Evolutionary conservation across 2,113 vertebrate species (phyloP).

Genomic region (Agelaius tricolor): DNA sequence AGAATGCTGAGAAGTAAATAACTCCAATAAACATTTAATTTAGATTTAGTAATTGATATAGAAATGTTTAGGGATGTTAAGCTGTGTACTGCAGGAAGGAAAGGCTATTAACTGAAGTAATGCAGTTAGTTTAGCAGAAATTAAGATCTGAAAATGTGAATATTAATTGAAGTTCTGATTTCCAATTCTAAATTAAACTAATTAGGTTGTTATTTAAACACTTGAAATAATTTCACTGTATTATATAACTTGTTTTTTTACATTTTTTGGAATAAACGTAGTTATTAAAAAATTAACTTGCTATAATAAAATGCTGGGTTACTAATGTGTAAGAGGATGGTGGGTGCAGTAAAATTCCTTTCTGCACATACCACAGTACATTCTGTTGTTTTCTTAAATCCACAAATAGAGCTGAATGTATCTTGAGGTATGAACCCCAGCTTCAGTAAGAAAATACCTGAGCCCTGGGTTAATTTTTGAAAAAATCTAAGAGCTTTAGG

Average conservation of each 20-base stretch:
- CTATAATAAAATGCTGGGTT: not conserved
- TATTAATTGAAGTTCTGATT: slow-evolving; percentile 53
- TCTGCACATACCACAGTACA: not conserved
- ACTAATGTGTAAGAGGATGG: not conserved
- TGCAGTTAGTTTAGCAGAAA: slow-evolving; percentile 18
- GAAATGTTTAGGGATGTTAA: slow-evolving; percentile 41
- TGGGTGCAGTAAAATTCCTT: not conserved
- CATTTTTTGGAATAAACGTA: not conserved
- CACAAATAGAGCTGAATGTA: not conserved
- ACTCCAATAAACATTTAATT: slow-evolving; percentile 63
- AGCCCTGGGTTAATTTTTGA: not conserved
- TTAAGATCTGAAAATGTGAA: slow-evolving; percentile 34
- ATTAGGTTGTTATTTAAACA: slow-evolving; percentile 22
- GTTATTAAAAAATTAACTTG: not conserved
- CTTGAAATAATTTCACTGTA: not conserved
- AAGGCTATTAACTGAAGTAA: slow-evolving; percentile 52
- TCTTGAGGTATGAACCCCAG: not conserved
- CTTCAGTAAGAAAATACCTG: not conserved
- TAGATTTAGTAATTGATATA: slow-evolving; percentile 52
- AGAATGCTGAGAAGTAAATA: slow-evolving; percentile 50
- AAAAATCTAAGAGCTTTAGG: not conserved
- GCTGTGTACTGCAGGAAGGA: slow-evolving; percentile 5
- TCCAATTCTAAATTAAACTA: slow-evolving; percentile 9
- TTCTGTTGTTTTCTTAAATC: not conserved
- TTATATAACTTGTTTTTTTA: not conserved